A percentile compares a stretch with the other conserved stretches of the same genome.
Conservation (phyloP, 2,113 vertebrate species). For the Mormyrus iriodes region DNA sequence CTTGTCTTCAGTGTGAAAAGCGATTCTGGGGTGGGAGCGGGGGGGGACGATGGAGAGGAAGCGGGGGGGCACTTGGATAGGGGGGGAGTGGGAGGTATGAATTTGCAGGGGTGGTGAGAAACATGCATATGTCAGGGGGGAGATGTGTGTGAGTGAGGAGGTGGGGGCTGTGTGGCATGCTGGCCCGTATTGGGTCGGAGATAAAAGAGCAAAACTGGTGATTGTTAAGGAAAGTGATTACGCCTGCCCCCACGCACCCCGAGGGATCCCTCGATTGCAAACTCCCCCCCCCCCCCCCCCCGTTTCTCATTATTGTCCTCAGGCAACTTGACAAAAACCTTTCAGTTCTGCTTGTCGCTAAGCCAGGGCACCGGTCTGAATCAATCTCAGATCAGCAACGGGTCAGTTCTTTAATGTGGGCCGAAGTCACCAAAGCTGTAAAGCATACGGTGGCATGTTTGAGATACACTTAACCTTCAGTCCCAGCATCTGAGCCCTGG, state of each 20-base stretch:
- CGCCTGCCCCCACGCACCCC: too few relatives aligned
- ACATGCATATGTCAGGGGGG: slow-evolving; percentile 33
- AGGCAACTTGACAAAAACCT: not conserved
- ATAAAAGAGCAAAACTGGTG: not conserved
- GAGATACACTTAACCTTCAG: too few relatives aligned
- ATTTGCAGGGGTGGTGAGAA: slow-evolving; percentile 41
- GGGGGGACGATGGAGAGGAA: slow-evolving; percentile 9
- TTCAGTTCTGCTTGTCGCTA: not conserved
- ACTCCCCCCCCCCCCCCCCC: not conserved
- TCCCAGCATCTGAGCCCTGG: too few relatives aligned
- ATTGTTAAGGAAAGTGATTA: too few relatives aligned
- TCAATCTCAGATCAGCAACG: not conserved
- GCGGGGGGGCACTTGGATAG: slow-evolving; percentile 14
- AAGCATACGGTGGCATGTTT: not conserved
- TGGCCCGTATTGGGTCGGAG: slow-evolving; percentile 47
- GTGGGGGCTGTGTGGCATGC: slow-evolving; percentile 47
- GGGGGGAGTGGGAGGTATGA: slow-evolving; percentile 37
- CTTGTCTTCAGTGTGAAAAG: slow-evolving; percentile 40
- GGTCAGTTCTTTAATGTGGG: not conserved
- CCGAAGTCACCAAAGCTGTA: not conserved
- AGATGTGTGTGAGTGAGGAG: slow-evolving; percentile 36
- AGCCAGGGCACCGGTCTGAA: not conserved
- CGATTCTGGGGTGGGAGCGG: slow-evolving; percentile 43
- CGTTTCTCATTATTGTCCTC: not conserved
- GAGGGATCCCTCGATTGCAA: not conserved